These are phyloP conservation scores for Triplophysa bombifrons DNA, from an alignment of 2,797 vertebrate species.

Conservation along the genomic window DNA sequence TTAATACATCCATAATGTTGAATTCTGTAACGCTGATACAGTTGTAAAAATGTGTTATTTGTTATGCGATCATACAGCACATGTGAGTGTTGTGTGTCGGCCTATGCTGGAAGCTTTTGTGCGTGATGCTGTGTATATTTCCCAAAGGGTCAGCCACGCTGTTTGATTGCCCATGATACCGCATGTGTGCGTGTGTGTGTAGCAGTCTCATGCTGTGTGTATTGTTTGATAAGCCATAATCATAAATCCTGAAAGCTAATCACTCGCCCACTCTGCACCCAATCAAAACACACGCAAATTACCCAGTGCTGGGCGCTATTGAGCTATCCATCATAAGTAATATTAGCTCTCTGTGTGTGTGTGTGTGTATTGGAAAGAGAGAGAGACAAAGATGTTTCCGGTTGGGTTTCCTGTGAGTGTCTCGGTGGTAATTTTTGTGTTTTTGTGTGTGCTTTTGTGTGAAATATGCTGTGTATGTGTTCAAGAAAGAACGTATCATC, in stretches of 20 bases:
- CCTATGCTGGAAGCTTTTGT: slow-evolving; percentile 28
- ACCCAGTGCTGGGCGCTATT: slow-evolving; percentile 71
- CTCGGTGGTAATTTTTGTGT: slow-evolving; percentile 18
- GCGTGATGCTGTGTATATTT: slow-evolving; percentile 31
- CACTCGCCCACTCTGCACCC: slow-evolving; percentile 60
- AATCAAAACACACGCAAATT: slow-evolving; percentile 68
- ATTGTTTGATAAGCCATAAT: slow-evolving; percentile 78
- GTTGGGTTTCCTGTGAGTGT: slow-evolving; percentile 6
- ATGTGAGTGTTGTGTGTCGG: slow-evolving; percentile 1
- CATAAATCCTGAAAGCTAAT: slow-evolving; percentile 78
- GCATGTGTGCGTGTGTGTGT: slow-evolving; percentile 23
- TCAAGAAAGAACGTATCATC: background rate
- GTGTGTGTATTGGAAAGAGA: background rate
- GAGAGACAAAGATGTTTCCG: slow-evolving; percentile 19
- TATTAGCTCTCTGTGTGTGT: slow-evolving; percentile 62
- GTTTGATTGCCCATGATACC: slow-evolving; percentile 33
- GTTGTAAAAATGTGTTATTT: slow-evolving; percentile 22
- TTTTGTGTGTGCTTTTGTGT: slow-evolving; percentile 24
- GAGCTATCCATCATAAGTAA: slow-evolving; percentile 76
- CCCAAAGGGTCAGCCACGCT: slow-evolving; percentile 26
- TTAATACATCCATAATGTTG: background rate
- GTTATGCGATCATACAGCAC: background rate
- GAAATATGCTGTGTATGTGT: slow-evolving; percentile 46
- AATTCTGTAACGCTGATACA: background rate
- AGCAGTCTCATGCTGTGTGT: slow-evolving; percentile 19